phyloP scores from a whole-genome alignment of 1,140 invertebrate genomes.

The Drosophila setifemur region DNA sequence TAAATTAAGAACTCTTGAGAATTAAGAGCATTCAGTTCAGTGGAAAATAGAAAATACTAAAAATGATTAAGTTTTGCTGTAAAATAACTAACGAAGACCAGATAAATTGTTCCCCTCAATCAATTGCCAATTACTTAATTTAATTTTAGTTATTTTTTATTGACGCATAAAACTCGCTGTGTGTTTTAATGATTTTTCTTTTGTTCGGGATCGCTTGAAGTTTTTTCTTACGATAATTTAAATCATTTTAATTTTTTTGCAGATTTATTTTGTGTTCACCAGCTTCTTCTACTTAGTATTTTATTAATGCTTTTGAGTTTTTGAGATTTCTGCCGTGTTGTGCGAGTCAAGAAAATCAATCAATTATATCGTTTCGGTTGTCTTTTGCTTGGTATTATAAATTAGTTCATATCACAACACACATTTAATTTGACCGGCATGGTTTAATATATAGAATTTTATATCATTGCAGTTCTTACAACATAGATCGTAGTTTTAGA shows the following conservation, averaged over 20 bases:
- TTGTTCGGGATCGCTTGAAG: slow-evolving; percentile 49
- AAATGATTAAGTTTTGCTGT: too few relatives aligned
- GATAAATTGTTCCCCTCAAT: too few relatives aligned
- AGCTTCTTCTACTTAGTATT: slow-evolving; percentile 35
- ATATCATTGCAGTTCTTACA: slow-evolving; percentile 45
- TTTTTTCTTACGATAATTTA: slow-evolving; percentile 30
- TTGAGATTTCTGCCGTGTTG: slow-evolving; percentile 23
- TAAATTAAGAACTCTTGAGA: too few relatives aligned
- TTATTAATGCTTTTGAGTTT: slow-evolving; percentile 11
- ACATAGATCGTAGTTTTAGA: slow-evolving; percentile 32
- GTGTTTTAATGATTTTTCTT: slow-evolving; percentile 65
- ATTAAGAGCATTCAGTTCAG: too few relatives aligned
- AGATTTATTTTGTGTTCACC: slow-evolving; percentile 2
- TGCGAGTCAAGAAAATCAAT: slow-evolving; percentile 42
- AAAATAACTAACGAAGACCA: too few relatives aligned
- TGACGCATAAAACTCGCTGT: slow-evolving; percentile 72
- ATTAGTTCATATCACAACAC: slow-evolving; percentile 81
- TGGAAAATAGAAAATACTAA: too few relatives aligned
- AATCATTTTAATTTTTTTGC: slow-evolving; percentile 20
- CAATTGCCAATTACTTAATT: neutral
- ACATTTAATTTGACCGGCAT: slow-evolving; percentile 77
- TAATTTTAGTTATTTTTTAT: slow-evolving; percentile 44
- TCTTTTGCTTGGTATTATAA: slow-evolving; percentile 61
- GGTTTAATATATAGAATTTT: slow-evolving; percentile 50
- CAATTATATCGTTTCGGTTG: slow-evolving; percentile 20